Evolutionary conservation across 2,797 vertebrate genomes (phyloP), one percentile per base, ranked within the genome.

Genomic region (Tympanoctomys barrerae): DNA sequence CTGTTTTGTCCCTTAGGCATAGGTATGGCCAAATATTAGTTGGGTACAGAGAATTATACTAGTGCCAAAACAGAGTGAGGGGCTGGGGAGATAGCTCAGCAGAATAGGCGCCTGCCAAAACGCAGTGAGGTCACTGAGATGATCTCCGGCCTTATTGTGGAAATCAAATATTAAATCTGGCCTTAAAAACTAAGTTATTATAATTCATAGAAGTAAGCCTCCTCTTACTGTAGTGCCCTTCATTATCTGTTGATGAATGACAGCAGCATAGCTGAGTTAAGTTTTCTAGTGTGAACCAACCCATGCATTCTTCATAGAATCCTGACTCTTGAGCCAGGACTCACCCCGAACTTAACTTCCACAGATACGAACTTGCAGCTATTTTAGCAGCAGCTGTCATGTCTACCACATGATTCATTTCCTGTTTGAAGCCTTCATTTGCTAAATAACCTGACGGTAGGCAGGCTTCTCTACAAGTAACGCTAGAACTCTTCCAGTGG

Each of bases 91-190:
- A 42, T 42, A 42, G 42, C 42, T 42, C 42, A 42, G 42, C 4
- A 42, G 42, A 42, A 42, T 42, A 42, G 42, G 42, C 5, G 42
- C 42, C 42, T 42, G 42, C 42, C 42, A 91, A 57, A 57, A 42
- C 59, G 49, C 5, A 92, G 66, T 54, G 71, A 31, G 85, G 64
- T 87, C 78, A 66, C 6, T 81, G 80, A 78, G 10, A 42, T 83
- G 5, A 33, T 82, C 7, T 77, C 31, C 39, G 26, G 62, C 64
- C n/a, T 90, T 57, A 22, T 28, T 73, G 36, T 83, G 46, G 36
- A 94, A 89, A 59, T 59, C 24, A 87, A 42, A 28, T 94, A 28
- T 92, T 93, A 83, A 86, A 52, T 73, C 14, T 71, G 62, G 12
- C 73, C 42, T 87, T 85, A 26, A 68, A 90, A 87, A 77, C 19